These are phyloP conservation scores for Habropoda laboriosa DNA, from an alignment of 1,140 invertebrate genomes.

Conservation along the genomic window DNA sequence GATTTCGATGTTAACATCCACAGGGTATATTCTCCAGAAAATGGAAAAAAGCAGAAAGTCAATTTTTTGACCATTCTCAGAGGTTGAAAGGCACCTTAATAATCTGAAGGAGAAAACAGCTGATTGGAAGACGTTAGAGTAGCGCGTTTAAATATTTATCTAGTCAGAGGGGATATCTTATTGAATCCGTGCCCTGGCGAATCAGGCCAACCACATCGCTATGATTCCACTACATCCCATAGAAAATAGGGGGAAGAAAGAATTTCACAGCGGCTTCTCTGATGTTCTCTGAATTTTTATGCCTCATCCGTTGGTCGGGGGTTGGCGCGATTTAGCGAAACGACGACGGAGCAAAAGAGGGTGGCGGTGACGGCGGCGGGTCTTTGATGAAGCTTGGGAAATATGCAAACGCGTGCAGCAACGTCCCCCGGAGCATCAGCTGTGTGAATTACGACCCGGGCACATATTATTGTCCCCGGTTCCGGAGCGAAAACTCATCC, in stretches of 20 bases:
- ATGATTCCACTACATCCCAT: too few species aligned
- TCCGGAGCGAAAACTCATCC: constrained; percentile 40
- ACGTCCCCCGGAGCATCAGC: constrained; percentile 41
- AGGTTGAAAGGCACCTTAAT: constrained; percentile 17
- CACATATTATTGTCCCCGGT: constrained; percentile 80
- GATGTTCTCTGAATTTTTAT: constrained; percentile 64
- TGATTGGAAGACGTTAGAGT: too few species aligned
- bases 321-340: constrained; percentile 7
- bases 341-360: too few species aligned
- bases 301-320: constrained; percentile 5
- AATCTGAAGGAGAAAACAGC: neutral
- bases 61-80: too few species aligned
- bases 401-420: constrained; percentile 52
- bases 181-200: constrained; percentile 15
- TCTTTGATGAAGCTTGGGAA: constrained; percentile 52
- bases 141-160: constrained; percentile 35
- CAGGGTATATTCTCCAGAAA: too few species aligned
- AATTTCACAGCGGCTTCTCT: neutral
- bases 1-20: too few species aligned
- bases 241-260: neutral
- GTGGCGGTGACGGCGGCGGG: too few species aligned
- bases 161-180: neutral
- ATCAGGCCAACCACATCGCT: neutral
- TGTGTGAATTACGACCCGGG: constrained; percentile 63
- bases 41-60: too few species aligned